Evolutionary conservation across 2,888 invertebrate genomes (phyloP), one percentile per base, ranked within the genome.

Genomic region (Eueremaeus valkanovi): DNA sequence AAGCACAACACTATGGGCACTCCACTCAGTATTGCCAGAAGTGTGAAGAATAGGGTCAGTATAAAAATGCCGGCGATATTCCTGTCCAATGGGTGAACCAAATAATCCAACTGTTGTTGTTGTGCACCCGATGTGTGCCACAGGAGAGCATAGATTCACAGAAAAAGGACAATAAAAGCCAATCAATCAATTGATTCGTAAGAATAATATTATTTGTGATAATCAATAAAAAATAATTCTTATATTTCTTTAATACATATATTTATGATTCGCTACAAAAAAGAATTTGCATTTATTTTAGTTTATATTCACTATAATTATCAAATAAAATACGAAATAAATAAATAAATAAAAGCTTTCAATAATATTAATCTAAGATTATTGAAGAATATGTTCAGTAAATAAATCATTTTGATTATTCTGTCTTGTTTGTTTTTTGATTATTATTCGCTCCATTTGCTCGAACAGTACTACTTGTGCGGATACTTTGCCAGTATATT

Each of bases 1-100:
- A 85, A 78, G 1, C 84, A 51, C n/a, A 82, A 81, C 42, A 84
- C 81, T 13, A 84, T 80, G 0, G 86, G 85, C 74, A 84, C 81
- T 40, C 86, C 85, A n/a, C 85, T 79, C 11, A 85, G 36, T 24
- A 80, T 76, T 11, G 80, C 79, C 40, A 80, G 72, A 11, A 79
- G 74, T 5, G 78, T 79, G 51, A 80, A 79, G 33, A 79, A 73
- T 11, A 80, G 66, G 13, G 80, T 79, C 27, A 79, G 24, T 16
- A 78, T 24, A 73, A 80, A 79, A 72, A 78, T 78, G 63, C 77
- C 77, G 33, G 78, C 77, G 11, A 79, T 78, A 45, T 75, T 78
- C 42, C 78, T 78, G 66, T 80, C 80, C 40, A 80, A 75, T 13
- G 80, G 80, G 73, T 80, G 80, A 18, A 77, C 76, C 9, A 80